These are phyloP conservation scores for Chrysomallon squamiferum DNA, from an alignment of 1,140 invertebrate species.

Conservation along the genomic window DNA sequence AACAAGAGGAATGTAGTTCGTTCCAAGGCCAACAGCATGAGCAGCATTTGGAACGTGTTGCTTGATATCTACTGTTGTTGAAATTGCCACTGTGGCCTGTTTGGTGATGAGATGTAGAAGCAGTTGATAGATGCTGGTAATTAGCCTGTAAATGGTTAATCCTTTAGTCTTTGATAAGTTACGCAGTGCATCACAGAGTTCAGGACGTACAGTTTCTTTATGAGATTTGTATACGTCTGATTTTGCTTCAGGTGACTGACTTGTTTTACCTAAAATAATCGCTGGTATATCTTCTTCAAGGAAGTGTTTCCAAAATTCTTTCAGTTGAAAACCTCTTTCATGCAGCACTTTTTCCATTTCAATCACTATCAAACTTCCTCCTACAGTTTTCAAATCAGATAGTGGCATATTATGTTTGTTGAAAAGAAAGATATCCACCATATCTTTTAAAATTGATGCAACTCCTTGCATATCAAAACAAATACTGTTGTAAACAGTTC, in stretches of 20 bases:
- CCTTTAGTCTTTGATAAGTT: not conserved
- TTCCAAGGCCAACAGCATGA: not conserved
- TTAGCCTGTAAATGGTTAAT: not conserved
- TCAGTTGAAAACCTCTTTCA: not conserved
- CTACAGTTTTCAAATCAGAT: not conserved
- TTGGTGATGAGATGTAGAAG: not conserved
- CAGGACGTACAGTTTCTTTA: not conserved
- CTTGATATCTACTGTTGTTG: not conserved
- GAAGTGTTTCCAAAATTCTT: not conserved
- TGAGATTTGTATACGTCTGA: not conserved
- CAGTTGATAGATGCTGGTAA: not conserved
- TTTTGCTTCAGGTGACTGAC: not conserved
- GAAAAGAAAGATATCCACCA: not conserved
- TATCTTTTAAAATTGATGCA: not conserved
- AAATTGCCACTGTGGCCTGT: too few species aligned
- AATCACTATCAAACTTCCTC: not conserved
- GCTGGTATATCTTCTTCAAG: not conserved
- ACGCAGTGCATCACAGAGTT: not conserved
- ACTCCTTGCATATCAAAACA: constrained; percentile 16
- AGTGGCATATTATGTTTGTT: not conserved
- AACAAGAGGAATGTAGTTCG: not conserved
- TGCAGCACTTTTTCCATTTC: not conserved
- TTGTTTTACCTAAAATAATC: not conserved
- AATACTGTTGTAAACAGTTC: constrained; percentile 19
- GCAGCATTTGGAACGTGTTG: not conserved